These are phyloP conservation scores for Listronotus bonariensis DNA, from an alignment of 1,140 invertebrate genomes.

Conservation along the genomic window DNA sequence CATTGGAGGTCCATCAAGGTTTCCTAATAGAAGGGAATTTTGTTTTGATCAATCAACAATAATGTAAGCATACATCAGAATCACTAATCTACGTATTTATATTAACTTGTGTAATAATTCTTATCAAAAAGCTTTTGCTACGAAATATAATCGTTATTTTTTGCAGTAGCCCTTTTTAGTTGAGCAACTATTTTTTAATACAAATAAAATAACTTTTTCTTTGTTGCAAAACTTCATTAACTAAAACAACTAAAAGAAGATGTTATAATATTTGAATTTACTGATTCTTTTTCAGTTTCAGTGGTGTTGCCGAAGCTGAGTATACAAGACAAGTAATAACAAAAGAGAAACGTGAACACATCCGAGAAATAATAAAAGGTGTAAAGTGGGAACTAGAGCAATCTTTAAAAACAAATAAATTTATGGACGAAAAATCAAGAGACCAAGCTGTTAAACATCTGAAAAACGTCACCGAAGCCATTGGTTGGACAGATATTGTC, in stretches of 20 bases:
- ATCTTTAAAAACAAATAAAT: conserved; percentile 30
- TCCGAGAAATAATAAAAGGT: conserved; percentile 36
- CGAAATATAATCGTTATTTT: too few species aligned
- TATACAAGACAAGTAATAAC: conserved; percentile 37
- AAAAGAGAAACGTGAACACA: conserved; percentile 19
- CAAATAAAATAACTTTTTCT: too few species aligned
- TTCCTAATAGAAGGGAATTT: neutral
- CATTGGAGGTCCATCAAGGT: neutral
- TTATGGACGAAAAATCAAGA: conserved; percentile 38
- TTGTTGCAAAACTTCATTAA: too few species aligned
- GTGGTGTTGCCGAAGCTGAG: conserved; percentile 32
- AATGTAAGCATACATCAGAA: conserved; percentile 9
- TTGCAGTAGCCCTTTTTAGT: too few species aligned
- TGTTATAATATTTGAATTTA: too few species aligned
- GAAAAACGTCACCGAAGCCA: conserved; percentile 21
- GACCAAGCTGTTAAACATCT: conserved; percentile 16
- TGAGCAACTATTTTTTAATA: too few species aligned
- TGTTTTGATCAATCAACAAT: neutral
- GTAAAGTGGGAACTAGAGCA: conserved; percentile 35
- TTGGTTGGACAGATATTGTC: conserved; percentile 33
- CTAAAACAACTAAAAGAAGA: too few species aligned
- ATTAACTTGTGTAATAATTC: too few species aligned
- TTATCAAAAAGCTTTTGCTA: too few species aligned
- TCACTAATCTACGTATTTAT: too few species aligned
- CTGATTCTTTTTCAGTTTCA: conserved; percentile 35